Percentiles rank a stretch among this genome's conserved stretches.
Evolutionary conservation across 53 echinoderm and acorn worm species (phyloP).

Genomic region (Antedon mediterranea): DNA sequence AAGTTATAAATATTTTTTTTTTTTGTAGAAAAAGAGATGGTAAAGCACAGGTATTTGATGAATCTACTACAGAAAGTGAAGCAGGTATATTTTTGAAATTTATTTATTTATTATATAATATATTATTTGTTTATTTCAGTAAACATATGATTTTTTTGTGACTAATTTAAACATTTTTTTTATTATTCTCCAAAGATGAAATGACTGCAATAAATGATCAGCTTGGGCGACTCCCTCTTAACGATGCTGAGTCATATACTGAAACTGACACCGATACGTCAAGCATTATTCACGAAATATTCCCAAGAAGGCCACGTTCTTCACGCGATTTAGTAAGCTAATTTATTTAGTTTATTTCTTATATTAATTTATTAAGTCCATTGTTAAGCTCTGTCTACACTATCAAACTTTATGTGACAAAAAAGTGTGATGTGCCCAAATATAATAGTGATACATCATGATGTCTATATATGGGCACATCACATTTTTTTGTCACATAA

Average conservation of each 20-base stretch:
- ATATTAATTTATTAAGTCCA: no score
- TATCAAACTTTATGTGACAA: no score
- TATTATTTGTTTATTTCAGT: no score
- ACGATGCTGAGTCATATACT: not conserved
- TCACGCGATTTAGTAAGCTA: conserved; percentile 22
- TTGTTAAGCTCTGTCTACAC: no score
- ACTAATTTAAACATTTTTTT: not conserved
- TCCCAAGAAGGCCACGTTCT: conserved; percentile 10
- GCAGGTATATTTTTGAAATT: conserved; percentile 39
- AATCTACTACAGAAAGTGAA: conserved; percentile 90
- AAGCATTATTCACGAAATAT: conserved; percentile 6
- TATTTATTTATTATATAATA: no score
- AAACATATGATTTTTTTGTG: not conserved
- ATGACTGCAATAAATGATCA: conserved; percentile 7
- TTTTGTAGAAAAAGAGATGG: conserved; percentile 58
- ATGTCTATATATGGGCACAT: no score
- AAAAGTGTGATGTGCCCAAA: no score
- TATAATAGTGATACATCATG: no score
- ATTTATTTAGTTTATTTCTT: not conserved
- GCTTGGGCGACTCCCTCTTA: conserved; percentile 3
- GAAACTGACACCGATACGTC: conserved; percentile 13
- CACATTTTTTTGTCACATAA: no score
- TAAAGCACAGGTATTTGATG: conserved; percentile 77
- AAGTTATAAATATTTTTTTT: no score
- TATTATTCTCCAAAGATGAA: conserved; percentile 1